phyloP scores from a whole-genome alignment of 2,113 vertebrate species.

The Caranx ignobilis region DNA sequence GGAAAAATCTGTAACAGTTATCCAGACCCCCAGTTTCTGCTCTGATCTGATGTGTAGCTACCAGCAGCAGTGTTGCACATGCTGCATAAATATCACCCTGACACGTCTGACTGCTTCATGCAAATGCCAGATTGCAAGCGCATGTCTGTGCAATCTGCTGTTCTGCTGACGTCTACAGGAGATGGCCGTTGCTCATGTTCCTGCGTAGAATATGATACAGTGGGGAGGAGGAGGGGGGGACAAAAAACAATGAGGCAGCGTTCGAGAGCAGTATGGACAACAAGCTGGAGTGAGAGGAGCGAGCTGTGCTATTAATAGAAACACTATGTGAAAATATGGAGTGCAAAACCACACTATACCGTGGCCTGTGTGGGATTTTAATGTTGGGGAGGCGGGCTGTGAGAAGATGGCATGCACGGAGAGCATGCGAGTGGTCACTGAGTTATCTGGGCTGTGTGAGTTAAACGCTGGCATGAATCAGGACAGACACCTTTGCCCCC shows the following conservation, averaged over 20 bases:
- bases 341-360: constrained; percentile 11
- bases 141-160: constrained; percentile 74
- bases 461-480: constrained; percentile 53
- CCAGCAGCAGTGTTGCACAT: constrained; percentile 24
- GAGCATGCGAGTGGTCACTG: constrained; percentile 9
- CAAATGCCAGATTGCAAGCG: constrained; percentile 57
- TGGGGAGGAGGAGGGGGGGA: constrained; percentile 18
- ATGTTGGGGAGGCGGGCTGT: neutral
- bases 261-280: constrained; percentile 29
- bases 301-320: constrained; percentile 53
- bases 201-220: constrained; percentile 67
- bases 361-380: constrained; percentile 30
- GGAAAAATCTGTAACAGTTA: constrained; percentile 3
- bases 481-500: constrained; percentile 55
- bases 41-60: constrained; percentile 48
- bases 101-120: constrained; percentile 45
- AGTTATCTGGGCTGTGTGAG: constrained; percentile 42
- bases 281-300: constrained; percentile 19
- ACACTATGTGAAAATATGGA: constrained; percentile 44
- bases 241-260: constrained; percentile 51
- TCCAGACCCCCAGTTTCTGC: constrained; percentile 10
- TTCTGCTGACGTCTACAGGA: constrained; percentile 68
- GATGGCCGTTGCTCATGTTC: constrained; percentile 48
- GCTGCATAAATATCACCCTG: constrained; percentile 65
- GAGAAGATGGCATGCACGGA: constrained; percentile 24